Conservation (phyloP, 1,140 invertebrate genomes). For the Caerostris extrusa region DNA sequence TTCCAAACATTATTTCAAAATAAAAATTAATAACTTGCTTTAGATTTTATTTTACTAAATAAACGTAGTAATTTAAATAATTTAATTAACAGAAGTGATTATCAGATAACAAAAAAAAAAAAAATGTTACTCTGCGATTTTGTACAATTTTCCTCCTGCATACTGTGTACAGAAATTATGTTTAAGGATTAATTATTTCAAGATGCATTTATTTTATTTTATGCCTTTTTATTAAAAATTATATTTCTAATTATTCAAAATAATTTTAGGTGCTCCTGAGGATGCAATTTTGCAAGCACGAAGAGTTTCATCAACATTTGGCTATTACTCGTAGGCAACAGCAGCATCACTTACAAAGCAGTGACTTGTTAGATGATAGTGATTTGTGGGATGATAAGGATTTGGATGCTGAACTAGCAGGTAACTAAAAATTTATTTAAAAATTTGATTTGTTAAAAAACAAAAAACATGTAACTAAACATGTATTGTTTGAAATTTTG, state of each 20-base stretch:
- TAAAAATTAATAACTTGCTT: no score
- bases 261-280: slow-evolving; percentile 86
- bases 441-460: no score
- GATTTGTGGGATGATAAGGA: slow-evolving; percentile 96
- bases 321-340: slow-evolving; percentile 85
- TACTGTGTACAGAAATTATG: no score
- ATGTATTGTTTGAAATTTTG: no score
- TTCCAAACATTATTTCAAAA: no score
- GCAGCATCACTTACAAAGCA: slow-evolving; percentile 87
- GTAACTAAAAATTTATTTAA: slow-evolving; percentile 82
- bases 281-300: slow-evolving; percentile 95
- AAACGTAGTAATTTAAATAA: no score
- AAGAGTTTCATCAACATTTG: slow-evolving; percentile 95
- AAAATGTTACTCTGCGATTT: no score
- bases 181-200: no score
- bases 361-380: slow-evolving; percentile 93
- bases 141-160: not conserved
- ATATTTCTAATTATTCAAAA: not conserved
- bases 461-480: no score
- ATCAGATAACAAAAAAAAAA: no score
- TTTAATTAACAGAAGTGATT: no score
- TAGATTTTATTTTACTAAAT: no score
- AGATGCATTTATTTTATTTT: not conserved
- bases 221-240: not conserved
- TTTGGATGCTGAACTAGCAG: slow-evolving; percentile 94